Evolutionary conservation across 1,140 invertebrate species (phyloP), one percentile per base, ranked within the genome.

Genomic region (Drosophila nasuta): DNA sequence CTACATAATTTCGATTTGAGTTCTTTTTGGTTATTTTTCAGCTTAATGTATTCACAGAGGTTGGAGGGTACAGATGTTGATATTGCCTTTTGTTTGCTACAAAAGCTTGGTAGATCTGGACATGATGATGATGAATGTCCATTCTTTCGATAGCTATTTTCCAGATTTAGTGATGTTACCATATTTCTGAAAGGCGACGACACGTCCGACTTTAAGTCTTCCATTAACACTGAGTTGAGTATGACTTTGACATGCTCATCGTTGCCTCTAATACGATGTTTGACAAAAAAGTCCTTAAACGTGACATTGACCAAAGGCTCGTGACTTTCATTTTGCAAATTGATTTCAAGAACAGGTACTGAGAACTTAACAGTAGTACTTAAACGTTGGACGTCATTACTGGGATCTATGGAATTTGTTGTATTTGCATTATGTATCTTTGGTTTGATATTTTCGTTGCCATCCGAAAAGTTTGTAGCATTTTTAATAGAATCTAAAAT

Each of bases 191-290:
- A 96, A 65, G 95, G 95, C 0, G 97, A 97, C 20, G 95, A 95
- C 20, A 94, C 93, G 1, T 96, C 94, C 78, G 96, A 96, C 1
- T 97, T 94, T 10, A 98, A 93, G 93, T 98, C 97, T 93, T 98
- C 97, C 96, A 98, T 97, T 1, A 96, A 93, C 1, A 98, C 94
- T 0, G 97, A 97, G 45, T 96, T 94, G 1, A 98, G 93, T 0
- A 96, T 96, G 1, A 98, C 95, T 93, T 97, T 94, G 54, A 15
- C 95, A 96, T 93, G 96, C 95, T 75, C 95, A 94, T 46, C 92
- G 91, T 41, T 70, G 48, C 95, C 94, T 49, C 94, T 93, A 78
- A 95, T 95, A 51, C 96, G 95, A 82, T 96, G 96, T 13, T 95
- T 95, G 7, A 97, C 94, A 17, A 94, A 93, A 82, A 98, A 97